These are phyloP conservation scores for Tupaia chinensis DNA, from an alignment of 2,113 vertebrate genomes.

Conservation along the genomic window DNA sequence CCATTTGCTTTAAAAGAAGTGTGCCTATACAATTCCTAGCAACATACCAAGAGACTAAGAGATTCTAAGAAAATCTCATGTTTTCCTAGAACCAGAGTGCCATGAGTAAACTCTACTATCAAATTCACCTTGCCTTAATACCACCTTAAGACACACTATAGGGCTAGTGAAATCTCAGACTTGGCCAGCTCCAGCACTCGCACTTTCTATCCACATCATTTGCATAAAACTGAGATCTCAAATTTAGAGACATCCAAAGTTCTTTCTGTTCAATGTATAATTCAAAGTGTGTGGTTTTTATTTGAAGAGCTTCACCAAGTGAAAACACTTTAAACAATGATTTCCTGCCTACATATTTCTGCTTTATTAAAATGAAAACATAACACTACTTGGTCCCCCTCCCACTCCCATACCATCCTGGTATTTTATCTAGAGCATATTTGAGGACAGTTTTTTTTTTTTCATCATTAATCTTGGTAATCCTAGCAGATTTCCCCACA, in stretches of 20 bases:
- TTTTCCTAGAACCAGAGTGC: constrained; percentile 14
- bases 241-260: constrained; percentile 3
- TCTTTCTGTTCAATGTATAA: constrained; percentile 53
- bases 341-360: constrained; percentile 43
- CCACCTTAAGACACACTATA: neutral
- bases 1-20: constrained; percentile 41
- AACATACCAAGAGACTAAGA: neutral
- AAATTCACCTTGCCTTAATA: constrained; percentile 8
- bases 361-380: constrained; percentile 71
- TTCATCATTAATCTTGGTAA: constrained; percentile 69
- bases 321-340: constrained; percentile 10
- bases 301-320: constrained; percentile 40
- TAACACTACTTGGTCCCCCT: neutral
- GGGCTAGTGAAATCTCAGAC: neutral
- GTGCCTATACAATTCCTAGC: constrained; percentile 21
- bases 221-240: constrained; percentile 29
- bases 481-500: constrained; percentile 50
- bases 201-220: neutral
- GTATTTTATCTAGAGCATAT: constrained; percentile 49
- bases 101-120: neutral
- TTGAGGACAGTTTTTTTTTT: constrained; percentile 48
- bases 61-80: constrained; percentile 27
- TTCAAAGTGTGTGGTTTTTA: constrained; percentile 43
- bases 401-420: neutral
- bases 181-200: neutral